Percentiles rank a stretch among this genome's conserved stretches.
Evolutionary conservation across 2,797 vertebrate genomes (phyloP).

Genomic region (Octomys mimax): DNA sequence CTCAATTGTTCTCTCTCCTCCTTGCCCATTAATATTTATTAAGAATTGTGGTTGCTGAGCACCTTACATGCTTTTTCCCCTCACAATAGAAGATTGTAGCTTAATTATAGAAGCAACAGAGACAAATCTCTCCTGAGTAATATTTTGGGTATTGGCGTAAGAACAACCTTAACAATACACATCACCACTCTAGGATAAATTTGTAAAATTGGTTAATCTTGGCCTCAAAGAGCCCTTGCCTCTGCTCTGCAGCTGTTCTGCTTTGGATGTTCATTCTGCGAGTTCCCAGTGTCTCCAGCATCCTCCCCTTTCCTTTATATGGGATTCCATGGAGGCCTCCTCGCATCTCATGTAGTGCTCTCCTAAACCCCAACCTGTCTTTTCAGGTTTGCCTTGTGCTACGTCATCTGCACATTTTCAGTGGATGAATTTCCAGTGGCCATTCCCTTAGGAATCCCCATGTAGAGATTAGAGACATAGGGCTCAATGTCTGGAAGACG

Average conservation of each 20-base stretch:
- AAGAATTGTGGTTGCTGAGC: slow-evolving; percentile 64
- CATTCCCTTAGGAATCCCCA: not conserved
- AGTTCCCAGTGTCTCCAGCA: not conserved
- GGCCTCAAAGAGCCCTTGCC: not conserved
- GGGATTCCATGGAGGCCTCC: not conserved
- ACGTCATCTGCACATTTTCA: not conserved
- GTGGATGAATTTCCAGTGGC: not conserved
- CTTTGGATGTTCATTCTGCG: not conserved
- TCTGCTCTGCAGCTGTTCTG: not conserved
- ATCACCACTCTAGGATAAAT: not conserved
- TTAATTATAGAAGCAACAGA: slow-evolving; percentile 60
- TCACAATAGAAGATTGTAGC: slow-evolving; percentile 2
- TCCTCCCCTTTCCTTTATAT: not conserved
- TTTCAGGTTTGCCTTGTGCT: not conserved
- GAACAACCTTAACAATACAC: not conserved
- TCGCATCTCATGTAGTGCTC: too few species aligned
- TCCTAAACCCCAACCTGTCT: not conserved
- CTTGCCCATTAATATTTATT: slow-evolving; percentile 76
- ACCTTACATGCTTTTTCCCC: not conserved
- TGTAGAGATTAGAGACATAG: not conserved
- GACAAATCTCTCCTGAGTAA: slow-evolving; percentile 34
- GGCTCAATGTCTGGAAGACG: not conserved
- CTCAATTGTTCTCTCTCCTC: slow-evolving; percentile 52
- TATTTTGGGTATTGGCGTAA: slow-evolving; percentile 4
- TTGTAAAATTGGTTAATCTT: slow-evolving; percentile 5